A percentile compares a stretch with the other conserved stretches of the same genome.
phyloP scores from a whole-genome alignment of 2,888 invertebrate species.

The Abrostola triplasia region DNA sequence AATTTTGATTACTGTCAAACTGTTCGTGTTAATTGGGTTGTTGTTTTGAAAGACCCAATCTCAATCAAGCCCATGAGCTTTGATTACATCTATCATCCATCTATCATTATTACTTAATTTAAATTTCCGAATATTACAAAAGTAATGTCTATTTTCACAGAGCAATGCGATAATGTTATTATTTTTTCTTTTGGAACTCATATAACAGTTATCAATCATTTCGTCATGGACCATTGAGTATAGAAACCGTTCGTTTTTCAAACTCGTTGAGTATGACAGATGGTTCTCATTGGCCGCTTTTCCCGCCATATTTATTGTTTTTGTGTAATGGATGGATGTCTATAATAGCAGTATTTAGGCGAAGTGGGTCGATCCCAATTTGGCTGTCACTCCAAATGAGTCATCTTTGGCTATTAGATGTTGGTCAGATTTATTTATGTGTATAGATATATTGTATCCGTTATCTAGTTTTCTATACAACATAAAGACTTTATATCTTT shows the following conservation, averaged over 20 bases:
- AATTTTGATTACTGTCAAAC: conserved; percentile 23
- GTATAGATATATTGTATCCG: conserved; percentile 7
- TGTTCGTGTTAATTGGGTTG: conserved; percentile 18
- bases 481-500: background rate
- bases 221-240: conserved; percentile 1
- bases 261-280: conserved; percentile 42
- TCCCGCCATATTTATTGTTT: conserved; percentile 36
- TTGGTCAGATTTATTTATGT: conserved; percentile 37
- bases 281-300: conserved; percentile 17
- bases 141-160: background rate
- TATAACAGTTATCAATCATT: background rate
- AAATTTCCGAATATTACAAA: background rate
- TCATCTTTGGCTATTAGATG: conserved; percentile 21
- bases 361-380: conserved; percentile 40
- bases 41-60: conserved; percentile 7
- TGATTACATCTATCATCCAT: no score
- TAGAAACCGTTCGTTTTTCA: conserved; percentile 13
- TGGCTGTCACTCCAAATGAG: conserved; percentile 25
- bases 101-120: no score
- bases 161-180: background rate
- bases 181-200: background rate
- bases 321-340: conserved; percentile 28
- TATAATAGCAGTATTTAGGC: conserved; percentile 30
- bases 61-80: no score
- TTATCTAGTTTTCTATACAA: conserved; percentile 18